Percentiles rank a stretch among this genome's conserved stretches.
Conservation (phyloP, 2,113 vertebrate species). For the Corvus cornix region DNA sequence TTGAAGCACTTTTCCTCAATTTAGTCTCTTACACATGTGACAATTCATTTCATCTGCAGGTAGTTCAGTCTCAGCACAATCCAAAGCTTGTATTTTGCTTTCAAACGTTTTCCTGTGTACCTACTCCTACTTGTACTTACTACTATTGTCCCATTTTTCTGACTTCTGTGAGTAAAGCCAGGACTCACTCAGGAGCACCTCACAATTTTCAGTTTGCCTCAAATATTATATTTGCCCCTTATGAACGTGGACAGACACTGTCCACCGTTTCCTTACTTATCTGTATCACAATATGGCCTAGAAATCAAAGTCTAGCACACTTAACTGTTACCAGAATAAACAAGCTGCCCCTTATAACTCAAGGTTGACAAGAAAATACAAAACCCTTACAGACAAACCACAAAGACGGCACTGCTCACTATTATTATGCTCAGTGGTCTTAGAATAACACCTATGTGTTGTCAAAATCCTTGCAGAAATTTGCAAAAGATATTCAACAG, state of each 20-base stretch:
- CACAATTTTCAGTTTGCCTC: neutral
- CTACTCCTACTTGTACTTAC: neutral
- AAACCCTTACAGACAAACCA: neutral
- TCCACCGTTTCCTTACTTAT: neutral
- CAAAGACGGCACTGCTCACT: neutral
- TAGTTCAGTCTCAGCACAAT: neutral
- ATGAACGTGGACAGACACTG: neutral
- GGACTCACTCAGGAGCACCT: neutral
- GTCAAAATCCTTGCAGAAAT: neutral
- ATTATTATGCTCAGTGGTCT: neutral
- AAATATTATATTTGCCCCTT: neutral
- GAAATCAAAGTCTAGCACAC: neutral
- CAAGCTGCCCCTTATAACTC: neutral
- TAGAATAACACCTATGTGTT: accelerated
- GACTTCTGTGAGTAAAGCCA: neutral
- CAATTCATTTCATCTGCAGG: neutral
- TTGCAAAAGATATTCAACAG: neutral
- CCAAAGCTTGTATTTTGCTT: neutral
- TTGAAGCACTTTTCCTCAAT: neutral
- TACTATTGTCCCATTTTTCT: neutral
- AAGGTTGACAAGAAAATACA: neutral
- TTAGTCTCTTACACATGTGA: neutral
- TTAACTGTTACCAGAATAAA: neutral
- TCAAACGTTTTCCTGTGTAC: neutral
- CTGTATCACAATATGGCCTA: neutral